phyloP scores from a whole-genome alignment of 1,140 invertebrate species.

The Diuraphis noxia region DNA sequence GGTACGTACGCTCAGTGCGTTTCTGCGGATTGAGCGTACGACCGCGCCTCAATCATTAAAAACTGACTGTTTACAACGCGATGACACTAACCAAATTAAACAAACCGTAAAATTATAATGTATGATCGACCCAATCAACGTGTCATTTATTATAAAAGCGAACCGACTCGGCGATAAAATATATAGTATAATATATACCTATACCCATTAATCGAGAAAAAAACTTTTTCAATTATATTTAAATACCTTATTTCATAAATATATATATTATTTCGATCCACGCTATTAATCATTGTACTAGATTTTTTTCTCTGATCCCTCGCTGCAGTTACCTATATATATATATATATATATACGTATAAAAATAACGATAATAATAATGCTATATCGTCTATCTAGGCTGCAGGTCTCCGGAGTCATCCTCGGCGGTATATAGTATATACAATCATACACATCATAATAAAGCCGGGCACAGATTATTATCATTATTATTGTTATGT shows the following conservation, averaged over 20 bases:
- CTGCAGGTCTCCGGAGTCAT: not conserved
- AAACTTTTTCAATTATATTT: constrained; percentile 21
- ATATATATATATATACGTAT: too few species aligned
- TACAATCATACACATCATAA: not conserved
- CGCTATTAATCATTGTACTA: constrained; percentile 15
- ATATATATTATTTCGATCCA: not conserved
- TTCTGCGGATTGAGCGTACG: too few species aligned
- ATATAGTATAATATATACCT: not conserved
- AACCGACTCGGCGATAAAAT: not conserved
- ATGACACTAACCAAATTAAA: not conserved
- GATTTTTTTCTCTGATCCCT: not conserved
- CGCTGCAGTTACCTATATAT: not conserved
- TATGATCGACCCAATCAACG: not conserved
- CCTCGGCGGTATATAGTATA: not conserved
- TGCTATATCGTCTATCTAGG: not conserved
- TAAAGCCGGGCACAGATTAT: not conserved
- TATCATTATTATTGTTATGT: constrained; percentile 4
- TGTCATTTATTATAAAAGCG: not conserved
- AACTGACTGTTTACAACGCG: not conserved
- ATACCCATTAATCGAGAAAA: not conserved
- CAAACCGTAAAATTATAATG: not conserved
- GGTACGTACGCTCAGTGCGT: too few species aligned
- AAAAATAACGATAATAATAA: not conserved
- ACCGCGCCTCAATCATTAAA: not conserved
- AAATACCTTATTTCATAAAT: not conserved